Evolutionary conservation across 2,888 invertebrate genomes (phyloP).

Genomic region (Harmothoe impar): DNA sequence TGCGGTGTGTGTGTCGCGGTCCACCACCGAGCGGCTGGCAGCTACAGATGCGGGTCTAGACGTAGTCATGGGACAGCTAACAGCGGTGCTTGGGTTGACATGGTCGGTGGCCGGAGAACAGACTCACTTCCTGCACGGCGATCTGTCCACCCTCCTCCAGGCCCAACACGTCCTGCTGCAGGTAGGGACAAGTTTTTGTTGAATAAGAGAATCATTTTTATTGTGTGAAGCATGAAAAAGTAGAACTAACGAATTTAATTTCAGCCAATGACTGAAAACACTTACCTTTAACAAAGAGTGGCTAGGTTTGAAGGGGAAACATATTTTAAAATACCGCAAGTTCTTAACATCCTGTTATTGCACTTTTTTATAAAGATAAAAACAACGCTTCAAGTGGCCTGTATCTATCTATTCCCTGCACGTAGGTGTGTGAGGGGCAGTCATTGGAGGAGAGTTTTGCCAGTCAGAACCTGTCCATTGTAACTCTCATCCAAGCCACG

Average conservation of each 20-base stretch:
- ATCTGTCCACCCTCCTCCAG: background rate
- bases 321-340: too few relatives aligned
- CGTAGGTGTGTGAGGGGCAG: constrained; percentile 11
- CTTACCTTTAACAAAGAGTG: too few relatives aligned
- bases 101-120: background rate
- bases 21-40: background rate
- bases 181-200: background rate
- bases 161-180: background rate
- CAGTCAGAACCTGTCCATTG: background rate
- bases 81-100: background rate
- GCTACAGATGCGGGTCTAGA: background rate
- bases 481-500: background rate
- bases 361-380: too few relatives aligned
- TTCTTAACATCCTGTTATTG: too few relatives aligned
- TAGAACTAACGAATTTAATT: background rate
- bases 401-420: background rate
- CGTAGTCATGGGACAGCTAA: background rate
- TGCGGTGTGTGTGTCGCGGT: background rate
- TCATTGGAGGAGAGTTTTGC: constrained; percentile 11
- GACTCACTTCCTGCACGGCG: constrained; percentile 30
- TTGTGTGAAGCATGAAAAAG: background rate
- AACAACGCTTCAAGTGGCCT: too few relatives aligned
- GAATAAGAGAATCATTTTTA: too few relatives aligned
- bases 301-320: too few relatives aligned
- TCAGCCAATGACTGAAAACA: too few relatives aligned